A percentile compares a stretch with the other conserved stretches of the same genome.
phyloP scores from a whole-genome alignment of 2,888 invertebrate species.

The Atrina japonica region DNA sequence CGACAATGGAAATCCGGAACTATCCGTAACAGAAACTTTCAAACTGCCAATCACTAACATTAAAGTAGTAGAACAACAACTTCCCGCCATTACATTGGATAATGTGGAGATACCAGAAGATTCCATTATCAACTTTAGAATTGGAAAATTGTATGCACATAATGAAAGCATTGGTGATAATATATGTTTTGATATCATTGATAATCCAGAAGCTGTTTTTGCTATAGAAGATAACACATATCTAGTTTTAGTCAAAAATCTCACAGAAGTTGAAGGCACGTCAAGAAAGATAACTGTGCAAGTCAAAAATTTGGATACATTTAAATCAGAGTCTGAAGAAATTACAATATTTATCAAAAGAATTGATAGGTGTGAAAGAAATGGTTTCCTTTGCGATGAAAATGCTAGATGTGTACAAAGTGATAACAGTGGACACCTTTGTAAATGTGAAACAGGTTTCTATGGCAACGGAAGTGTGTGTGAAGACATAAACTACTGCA shows the following conservation, averaged over 20 bases:
- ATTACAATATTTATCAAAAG: slow-evolving; percentile 52
- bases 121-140: slow-evolving; percentile 42
- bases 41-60: slow-evolving; percentile 56
- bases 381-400: slow-evolving; percentile 51
- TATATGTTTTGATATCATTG: slow-evolving; percentile 48
- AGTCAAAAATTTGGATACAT: slow-evolving; percentile 52
- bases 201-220: slow-evolving; percentile 53
- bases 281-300: slow-evolving; percentile 51
- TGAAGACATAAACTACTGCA: slow-evolving; percentile 53
- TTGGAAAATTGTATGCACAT: slow-evolving; percentile 52
- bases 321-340: slow-evolving; percentile 44
- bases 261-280: slow-evolving; percentile 42
- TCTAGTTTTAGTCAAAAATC: slow-evolving; percentile 47
- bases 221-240: slow-evolving; percentile 50
- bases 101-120: slow-evolving; percentile 48
- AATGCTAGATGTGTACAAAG: slow-evolving; percentile 55
- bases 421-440: slow-evolving; percentile 43
- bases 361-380: slow-evolving; percentile 39
- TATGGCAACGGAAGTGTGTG: slow-evolving; percentile 53
- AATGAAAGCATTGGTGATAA: slow-evolving; percentile 42
- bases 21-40: slow-evolving; percentile 50
- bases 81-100: slow-evolving; percentile 53
- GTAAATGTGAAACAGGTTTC: slow-evolving; percentile 59
- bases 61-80: slow-evolving; percentile 47
- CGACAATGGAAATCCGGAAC: slow-evolving; percentile 58